Conservation (phyloP, 2,797 vertebrate species). For the Poeciliopsis presidionis region DNA sequence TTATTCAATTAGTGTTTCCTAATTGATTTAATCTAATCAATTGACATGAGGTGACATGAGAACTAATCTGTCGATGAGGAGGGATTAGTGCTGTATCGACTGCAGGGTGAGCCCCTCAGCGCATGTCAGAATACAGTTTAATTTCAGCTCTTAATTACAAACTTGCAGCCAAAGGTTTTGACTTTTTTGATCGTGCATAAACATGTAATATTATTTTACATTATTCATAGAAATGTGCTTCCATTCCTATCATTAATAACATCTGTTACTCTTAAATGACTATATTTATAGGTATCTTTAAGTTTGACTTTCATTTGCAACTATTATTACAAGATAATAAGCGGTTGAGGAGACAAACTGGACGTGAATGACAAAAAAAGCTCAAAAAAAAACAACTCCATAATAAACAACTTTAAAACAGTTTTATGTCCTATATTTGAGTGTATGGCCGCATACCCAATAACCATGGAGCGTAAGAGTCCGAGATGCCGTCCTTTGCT, state of each 20-base stretch:
- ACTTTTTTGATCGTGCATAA: not conserved
- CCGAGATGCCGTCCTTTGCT: conserved; percentile 96
- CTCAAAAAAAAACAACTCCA: too few species aligned
- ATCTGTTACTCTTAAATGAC: not conserved
- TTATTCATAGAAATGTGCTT: not conserved
- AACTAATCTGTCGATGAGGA: conserved; percentile 76
- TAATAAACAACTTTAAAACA: not conserved
- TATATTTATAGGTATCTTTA: not conserved
- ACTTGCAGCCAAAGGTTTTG: not conserved
- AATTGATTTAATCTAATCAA: conserved; percentile 73
- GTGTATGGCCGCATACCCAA: conserved; percentile 78
- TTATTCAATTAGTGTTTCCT: conserved; percentile 63
- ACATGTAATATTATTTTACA: not conserved
- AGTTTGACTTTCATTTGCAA: not conserved
- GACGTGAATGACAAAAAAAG: too few species aligned
- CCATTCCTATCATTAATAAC: too few species aligned
- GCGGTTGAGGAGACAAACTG: not conserved
- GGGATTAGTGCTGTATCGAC: conserved; percentile 74
- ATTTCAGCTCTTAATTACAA: conserved; percentile 2
- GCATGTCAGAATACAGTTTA: not conserved
- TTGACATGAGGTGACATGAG: conserved; percentile 59
- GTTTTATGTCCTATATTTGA: not conserved
- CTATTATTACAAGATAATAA: not conserved
- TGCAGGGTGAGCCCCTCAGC: conserved; percentile 18
- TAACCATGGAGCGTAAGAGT: conserved; percentile 97